Base-by-base conservation (phyloP, 2,113 vertebrate genomes). In the Mystacornis crossleyi region DNA sequence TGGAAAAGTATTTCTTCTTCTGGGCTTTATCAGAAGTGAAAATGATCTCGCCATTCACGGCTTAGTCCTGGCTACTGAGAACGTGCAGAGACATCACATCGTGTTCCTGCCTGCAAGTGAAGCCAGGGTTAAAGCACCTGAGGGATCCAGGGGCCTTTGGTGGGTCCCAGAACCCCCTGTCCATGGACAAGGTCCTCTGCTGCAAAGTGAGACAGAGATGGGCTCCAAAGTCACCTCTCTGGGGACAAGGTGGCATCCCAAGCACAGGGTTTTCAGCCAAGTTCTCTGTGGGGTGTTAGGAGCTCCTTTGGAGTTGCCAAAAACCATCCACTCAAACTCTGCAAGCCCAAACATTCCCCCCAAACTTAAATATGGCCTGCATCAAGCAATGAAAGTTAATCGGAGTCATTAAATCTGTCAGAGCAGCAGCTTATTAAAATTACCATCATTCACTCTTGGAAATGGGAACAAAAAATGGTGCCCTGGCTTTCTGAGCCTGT, bases 371-470 rank as follows among this genome's bases (percentile, higher is more conserved):
- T 79, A 2, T 45, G 92, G 94, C 53, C 25, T 18, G 83, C 90
- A 91, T 87, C 85, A 17, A 93, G 95, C 93, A 93, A 29, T 24
- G 61, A 60, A 94, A 98, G 94, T 96, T 93, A 96, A 97, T 96
- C 78, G 5, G 81, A 36, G 33, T 96, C 88, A 62, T 86, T 97
- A 96, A 97, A 96, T 86, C 93, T 81, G 94, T 86, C 81, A 48
- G 36, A 95, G 72, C 93, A 78, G 95, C 84, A 61, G 94, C 83
- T 97, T 97, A 98, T 98, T 98, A 97, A 97, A 96, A 96, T 96
- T 34, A 42, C 75, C 73, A 48, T 93, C 80, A 89, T 97, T 97
- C 54, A 57, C 51, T 77, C 94, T 87, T 78, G 95, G 54, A 97
- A 97, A 96, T 61, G 93, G 90, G 96, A 96, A 89, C 89, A 94